These are phyloP conservation scores for Dysidea cf. avara DNA, from an alignment of 37 sponge, comb jelly and placozoan genomes.

Conservation along the genomic window DNA sequence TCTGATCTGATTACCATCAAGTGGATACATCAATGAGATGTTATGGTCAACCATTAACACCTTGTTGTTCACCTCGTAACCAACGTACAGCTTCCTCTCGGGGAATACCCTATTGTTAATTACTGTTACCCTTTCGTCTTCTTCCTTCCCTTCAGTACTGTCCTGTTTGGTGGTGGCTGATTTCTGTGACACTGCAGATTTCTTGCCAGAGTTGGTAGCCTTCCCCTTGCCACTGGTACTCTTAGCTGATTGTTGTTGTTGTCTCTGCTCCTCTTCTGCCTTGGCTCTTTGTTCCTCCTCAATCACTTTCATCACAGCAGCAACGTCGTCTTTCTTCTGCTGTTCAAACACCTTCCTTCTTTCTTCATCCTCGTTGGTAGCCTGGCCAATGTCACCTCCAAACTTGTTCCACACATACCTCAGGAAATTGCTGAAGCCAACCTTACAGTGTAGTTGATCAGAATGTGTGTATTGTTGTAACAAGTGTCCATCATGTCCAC, in stretches of 20 bases:
- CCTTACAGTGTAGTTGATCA: conserved; percentile 47
- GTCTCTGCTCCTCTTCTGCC: conserved; percentile 26
- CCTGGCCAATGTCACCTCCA: conserved; percentile 48
- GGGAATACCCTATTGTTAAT: background rate
- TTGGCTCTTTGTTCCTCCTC: conserved; percentile 19
- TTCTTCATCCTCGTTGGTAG: conserved; percentile 40
- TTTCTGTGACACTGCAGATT: too few species aligned
- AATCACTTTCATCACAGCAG: conserved; percentile 1
- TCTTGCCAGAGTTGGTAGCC: too few species aligned
- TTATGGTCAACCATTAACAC: conserved; percentile 25
- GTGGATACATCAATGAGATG: conserved; percentile 27
- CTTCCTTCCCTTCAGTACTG: background rate
- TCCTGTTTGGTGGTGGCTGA: background rate
- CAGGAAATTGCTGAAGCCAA: conserved; percentile 82
- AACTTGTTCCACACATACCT: conserved; percentile 22
- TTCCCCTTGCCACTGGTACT: too few species aligned
- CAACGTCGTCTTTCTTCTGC: background rate
- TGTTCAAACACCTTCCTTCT: conserved; percentile 9
- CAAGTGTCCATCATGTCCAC: conserved; percentile 42
- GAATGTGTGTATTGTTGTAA: conserved; percentile 31
- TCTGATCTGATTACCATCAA: conserved; percentile 47
- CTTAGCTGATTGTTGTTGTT: conserved; percentile 8
- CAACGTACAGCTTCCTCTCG: conserved; percentile 37
- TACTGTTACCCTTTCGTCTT: conserved; percentile 4
- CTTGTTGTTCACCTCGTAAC: conserved; percentile 54